Evolutionary conservation across 2,797 vertebrate species (phyloP).

Genomic region (Karalla daura): DNA sequence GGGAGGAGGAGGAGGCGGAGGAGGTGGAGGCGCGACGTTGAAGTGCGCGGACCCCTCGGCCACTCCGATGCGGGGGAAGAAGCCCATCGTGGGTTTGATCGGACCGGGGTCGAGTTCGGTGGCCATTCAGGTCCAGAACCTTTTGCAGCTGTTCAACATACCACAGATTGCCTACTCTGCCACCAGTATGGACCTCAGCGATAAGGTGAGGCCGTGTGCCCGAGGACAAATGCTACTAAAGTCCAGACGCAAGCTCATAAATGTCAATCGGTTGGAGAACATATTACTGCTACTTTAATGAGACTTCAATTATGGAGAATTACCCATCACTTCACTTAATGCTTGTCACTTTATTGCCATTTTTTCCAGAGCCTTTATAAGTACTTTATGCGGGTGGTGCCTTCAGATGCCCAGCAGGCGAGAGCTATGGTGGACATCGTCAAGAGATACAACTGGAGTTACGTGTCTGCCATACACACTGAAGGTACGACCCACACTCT

Average conservation of each 20-base stretch:
- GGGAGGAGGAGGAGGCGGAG: constrained; percentile 74
- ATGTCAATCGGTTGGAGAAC: constrained; percentile 1
- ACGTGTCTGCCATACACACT: constrained; percentile 97
- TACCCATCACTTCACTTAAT: neutral
- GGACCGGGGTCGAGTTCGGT: constrained; percentile 98
- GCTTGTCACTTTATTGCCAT: constrained; percentile 11
- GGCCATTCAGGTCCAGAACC: constrained; percentile 98
- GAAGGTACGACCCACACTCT: constrained; percentile 87
- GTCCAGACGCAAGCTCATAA: neutral
- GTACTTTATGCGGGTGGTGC: constrained; percentile 98
- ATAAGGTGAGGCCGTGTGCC: constrained; percentile 82
- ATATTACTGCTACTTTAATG: constrained; percentile 8
- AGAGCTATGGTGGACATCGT: constrained; percentile 99
- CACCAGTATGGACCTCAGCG: constrained; percentile 98
- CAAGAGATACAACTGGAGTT: constrained; percentile 99
- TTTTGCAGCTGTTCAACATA: constrained; percentile 99
- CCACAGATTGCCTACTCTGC: constrained; percentile 99
- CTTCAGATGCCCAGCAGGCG: constrained; percentile 97
- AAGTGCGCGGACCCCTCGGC: constrained; percentile 90
- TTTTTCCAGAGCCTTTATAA: constrained; percentile 78
- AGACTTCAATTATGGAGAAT: constrained; percentile 4
- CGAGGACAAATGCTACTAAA: neutral
- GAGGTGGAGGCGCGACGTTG: constrained; percentile 80
- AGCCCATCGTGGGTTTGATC: constrained; percentile 97
- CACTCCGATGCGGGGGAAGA: constrained; percentile 90